Percentiles rank a stretch among this genome's conserved stretches.
Conservation (phyloP, 1,140 invertebrate species). For the Trypoxylus dichotomus region DNA sequence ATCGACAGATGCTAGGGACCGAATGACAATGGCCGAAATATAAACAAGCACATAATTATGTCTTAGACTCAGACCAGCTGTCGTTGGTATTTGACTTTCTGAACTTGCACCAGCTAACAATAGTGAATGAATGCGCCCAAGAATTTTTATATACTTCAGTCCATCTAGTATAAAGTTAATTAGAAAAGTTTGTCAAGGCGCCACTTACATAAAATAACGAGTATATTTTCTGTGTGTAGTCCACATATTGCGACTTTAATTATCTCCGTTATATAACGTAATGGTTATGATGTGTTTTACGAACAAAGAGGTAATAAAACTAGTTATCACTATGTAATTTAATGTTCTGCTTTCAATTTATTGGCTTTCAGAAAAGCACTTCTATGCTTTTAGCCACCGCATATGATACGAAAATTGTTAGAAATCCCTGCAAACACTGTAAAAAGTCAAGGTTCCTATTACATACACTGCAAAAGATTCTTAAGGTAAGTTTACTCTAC, state of each 20-base stretch:
- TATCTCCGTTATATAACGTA: background rate
- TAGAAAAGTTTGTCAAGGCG: background rate
- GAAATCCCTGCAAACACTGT: too few relatives aligned
- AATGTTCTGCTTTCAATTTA: background rate
- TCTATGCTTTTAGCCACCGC: too few relatives aligned
- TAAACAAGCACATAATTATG: background rate
- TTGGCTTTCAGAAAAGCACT: too few relatives aligned
- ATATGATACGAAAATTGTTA: too few relatives aligned
- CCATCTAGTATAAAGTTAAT: background rate
- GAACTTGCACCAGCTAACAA: background rate
- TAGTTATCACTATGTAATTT: background rate
- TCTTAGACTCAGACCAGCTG: background rate
- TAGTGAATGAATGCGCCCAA: background rate
- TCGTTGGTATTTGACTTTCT: background rate
- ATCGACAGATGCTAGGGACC: background rate
- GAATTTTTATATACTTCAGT: background rate
- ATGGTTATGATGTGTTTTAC: background rate
- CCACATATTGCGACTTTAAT: background rate
- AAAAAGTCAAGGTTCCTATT: too few relatives aligned
- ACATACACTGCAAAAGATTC: too few relatives aligned
- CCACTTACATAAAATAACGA: background rate
- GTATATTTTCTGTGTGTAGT: background rate
- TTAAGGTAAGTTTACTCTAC: too few relatives aligned
- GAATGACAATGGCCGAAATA: background rate
- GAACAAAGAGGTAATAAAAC: background rate